phyloP scores from a whole-genome alignment of 2,888 invertebrate species.

The Slavum lentiscoides region DNA sequence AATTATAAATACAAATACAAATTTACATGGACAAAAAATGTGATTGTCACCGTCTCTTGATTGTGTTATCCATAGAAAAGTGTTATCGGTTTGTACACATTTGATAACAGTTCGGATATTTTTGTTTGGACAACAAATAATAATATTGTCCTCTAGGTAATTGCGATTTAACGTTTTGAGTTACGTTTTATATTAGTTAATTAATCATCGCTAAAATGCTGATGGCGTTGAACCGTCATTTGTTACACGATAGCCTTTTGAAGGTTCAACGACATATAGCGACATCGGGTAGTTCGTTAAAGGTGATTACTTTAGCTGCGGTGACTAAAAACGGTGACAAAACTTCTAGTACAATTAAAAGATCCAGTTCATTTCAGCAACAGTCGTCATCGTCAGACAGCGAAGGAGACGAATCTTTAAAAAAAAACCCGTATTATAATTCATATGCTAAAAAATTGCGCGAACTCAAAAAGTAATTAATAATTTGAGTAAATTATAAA shows the following conservation, averaged over 20 bases:
- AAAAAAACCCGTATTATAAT: slow-evolving; percentile 34
- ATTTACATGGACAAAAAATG: no score
- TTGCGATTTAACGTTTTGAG: background rate
- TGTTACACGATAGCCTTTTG: slow-evolving; percentile 40
- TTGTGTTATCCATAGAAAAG: no score
- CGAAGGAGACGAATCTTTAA: slow-evolving; percentile 31
- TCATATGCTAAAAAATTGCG: slow-evolving; percentile 30
- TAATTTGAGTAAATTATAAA: background rate
- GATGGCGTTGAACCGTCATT: slow-evolving; percentile 41
- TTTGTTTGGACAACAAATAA: background rate
- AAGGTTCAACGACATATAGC: slow-evolving; percentile 37
- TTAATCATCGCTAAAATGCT: slow-evolving; percentile 10
- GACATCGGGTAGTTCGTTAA: background rate
- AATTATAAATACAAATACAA: no score
- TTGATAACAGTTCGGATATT: background rate
- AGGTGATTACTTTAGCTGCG: background rate
- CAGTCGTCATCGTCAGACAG: slow-evolving; percentile 19
- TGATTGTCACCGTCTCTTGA: background rate
- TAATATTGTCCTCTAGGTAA: background rate
- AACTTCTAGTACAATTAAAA: background rate
- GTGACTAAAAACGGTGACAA: background rate
- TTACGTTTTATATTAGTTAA: background rate
- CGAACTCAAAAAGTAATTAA: slow-evolving; percentile 30
- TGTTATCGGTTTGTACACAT: slow-evolving; percentile 1
- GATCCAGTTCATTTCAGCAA: slow-evolving; percentile 22